Conservation (phyloP, 35 echinoderm and acorn worm genomes). For the Strongylocentrotus purpuratus region DNA sequence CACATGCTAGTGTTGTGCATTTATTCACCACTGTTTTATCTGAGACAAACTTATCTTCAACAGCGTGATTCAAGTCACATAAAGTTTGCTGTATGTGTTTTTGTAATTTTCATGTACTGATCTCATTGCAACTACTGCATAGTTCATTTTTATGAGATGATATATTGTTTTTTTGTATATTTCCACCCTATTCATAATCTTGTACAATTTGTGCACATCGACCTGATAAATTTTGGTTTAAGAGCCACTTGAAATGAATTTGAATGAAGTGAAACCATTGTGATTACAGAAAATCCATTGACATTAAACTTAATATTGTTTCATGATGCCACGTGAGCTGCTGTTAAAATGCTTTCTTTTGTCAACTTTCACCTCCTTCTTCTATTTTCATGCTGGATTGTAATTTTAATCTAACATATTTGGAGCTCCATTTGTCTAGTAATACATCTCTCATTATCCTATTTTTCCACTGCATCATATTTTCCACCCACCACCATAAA, state of each 20-base stretch:
- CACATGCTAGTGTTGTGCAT: not conserved
- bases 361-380: not conserved
- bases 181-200: not conserved
- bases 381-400: not conserved
- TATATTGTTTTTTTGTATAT: not conserved
- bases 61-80: too few relatives aligned
- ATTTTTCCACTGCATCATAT: not conserved
- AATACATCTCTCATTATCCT: not conserved
- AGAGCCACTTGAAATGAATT: not conserved
- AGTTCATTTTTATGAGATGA: not conserved
- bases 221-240: not conserved
- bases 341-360: not conserved
- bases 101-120: too few relatives aligned
- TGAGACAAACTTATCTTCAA: too few relatives aligned
- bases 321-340: not conserved
- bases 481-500: not conserved
- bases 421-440: not conserved
- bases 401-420: not conserved
- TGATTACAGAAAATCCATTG: not conserved
- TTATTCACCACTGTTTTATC: not conserved
- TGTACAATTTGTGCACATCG: not conserved
- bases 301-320: not conserved
- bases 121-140: too few relatives aligned
- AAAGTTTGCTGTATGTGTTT: too few relatives aligned
- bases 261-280: not conserved